Evolutionary conservation across 2,113 vertebrate species (phyloP).

Genomic region (Paedocypris sp.): DNA sequence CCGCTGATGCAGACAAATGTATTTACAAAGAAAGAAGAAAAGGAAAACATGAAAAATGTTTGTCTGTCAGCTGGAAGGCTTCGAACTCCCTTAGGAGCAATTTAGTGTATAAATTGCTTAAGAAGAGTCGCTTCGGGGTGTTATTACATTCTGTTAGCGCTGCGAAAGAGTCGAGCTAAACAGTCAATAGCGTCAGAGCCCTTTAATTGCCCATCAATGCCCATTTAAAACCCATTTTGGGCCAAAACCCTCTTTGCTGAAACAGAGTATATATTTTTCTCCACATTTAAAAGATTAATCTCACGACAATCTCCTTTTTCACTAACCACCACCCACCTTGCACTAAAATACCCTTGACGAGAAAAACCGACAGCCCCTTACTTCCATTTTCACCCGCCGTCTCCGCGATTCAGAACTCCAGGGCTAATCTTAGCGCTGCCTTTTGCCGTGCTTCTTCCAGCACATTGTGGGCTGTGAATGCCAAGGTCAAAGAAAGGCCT

Average conservation of each 20-base stretch:
- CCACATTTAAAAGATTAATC: neutral
- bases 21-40: neutral
- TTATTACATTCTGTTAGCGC: neutral
- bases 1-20: neutral
- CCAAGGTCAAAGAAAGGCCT: constrained; percentile 14
- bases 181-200: neutral
- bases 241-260: neutral
- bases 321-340: constrained; percentile 11
- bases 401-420: neutral
- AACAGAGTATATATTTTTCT: constrained; percentile 5
- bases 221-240: neutral
- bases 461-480: constrained; percentile 3
- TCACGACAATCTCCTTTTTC: constrained; percentile 7
- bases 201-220: neutral
- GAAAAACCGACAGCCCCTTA: constrained; percentile 10
- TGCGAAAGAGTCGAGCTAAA: neutral
- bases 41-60: neutral
- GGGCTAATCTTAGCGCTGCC: constrained; percentile 28
- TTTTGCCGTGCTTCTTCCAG: constrained; percentile 5
- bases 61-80: neutral
- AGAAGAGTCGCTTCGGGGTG: neutral
- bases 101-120: neutral
- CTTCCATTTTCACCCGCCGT: constrained; percentile 35
- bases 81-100: neutral
- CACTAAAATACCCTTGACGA: constrained; percentile 24